Conservation (phyloP, 2,797 vertebrate species). For the Percopsis omiscomaycus region DNA sequence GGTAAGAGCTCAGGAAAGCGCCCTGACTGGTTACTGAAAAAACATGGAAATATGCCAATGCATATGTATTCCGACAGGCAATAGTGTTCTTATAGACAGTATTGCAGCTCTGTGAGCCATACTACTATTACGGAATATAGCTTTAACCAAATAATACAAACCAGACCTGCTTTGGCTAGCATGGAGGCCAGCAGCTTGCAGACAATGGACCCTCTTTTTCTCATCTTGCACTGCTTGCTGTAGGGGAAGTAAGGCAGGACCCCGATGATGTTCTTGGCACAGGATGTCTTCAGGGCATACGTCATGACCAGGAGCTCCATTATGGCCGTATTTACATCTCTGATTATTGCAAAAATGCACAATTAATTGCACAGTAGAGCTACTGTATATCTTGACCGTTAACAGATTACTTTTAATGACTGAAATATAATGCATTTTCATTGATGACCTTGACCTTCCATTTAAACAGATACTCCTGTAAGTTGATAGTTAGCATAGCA, state of each 20-base stretch:
- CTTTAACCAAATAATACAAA: not conserved
- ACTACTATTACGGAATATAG: no score
- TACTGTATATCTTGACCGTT: no score
- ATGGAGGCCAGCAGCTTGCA: constrained; percentile 97
- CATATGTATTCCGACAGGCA: not conserved
- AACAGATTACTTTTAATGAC: no score
- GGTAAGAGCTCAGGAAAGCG: not conserved
- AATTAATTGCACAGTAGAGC: not conserved
- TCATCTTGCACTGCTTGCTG: constrained; percentile 99
- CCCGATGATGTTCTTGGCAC: constrained; percentile 95
- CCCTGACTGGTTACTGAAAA: not conserved
- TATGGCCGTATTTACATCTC: constrained; percentile 96
- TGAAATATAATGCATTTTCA: no score
- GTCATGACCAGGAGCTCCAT: constrained; percentile 98
- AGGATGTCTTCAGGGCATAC: constrained; percentile 93
- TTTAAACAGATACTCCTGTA: no score
- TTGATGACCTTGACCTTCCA: no score
- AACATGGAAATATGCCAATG: not conserved
- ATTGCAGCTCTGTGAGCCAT: no score
- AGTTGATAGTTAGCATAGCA: no score
- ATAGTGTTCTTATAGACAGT: no score
- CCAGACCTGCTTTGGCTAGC: constrained; percentile 91
- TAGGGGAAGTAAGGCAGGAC: constrained; percentile 99
- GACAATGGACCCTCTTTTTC: constrained; percentile 96
- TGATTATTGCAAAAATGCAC: constrained; percentile 47